Percentiles rank a stretch among this genome's conserved stretches.
phyloP scores from a whole-genome alignment of 92 coral and sea anemone species.

The Parazoanthus swiftii region DNA sequence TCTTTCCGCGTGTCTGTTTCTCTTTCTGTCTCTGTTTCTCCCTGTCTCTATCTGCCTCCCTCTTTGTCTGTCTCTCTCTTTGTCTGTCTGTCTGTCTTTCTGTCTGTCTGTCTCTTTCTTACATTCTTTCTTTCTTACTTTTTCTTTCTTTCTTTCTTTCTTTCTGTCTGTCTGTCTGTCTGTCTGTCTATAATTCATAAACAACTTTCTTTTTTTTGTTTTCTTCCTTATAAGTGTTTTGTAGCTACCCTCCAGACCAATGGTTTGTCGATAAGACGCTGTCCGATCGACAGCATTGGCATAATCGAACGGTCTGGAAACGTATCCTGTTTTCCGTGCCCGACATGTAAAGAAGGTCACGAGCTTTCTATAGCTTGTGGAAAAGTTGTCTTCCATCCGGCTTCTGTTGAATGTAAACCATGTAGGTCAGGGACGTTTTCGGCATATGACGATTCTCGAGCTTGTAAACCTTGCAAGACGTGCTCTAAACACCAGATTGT shows the following conservation, averaged over 20 bases:
- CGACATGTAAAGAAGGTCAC: constrained; percentile 8
- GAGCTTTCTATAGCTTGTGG: constrained; percentile 45
- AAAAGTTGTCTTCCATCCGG: background rate
- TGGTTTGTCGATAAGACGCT: background rate
- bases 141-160: no score
- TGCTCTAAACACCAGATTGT: constrained; percentile 29
- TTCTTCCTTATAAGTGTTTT: background rate
- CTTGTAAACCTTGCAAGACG: constrained; percentile 29
- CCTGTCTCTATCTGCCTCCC: no score
- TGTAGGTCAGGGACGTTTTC: constrained; percentile 48
- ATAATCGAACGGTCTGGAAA: background rate
- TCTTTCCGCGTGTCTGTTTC: no score
- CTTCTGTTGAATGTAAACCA: constrained; percentile 5
- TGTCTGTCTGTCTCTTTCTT: no score
- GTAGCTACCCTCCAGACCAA: background rate
- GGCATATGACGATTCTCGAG: background rate
- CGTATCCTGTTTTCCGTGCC: constrained; percentile 23
- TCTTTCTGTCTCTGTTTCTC: no score
- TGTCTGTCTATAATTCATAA: background rate
- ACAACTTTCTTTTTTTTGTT: background rate
- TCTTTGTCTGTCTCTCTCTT: no score
- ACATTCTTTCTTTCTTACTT: no score
- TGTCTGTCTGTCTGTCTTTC: no score
- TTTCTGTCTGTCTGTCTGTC: no score
- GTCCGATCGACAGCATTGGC: background rate